phyloP scores from a whole-genome alignment of 2,888 invertebrate genomes.

The Pristionchus fissidentatus region DNA sequence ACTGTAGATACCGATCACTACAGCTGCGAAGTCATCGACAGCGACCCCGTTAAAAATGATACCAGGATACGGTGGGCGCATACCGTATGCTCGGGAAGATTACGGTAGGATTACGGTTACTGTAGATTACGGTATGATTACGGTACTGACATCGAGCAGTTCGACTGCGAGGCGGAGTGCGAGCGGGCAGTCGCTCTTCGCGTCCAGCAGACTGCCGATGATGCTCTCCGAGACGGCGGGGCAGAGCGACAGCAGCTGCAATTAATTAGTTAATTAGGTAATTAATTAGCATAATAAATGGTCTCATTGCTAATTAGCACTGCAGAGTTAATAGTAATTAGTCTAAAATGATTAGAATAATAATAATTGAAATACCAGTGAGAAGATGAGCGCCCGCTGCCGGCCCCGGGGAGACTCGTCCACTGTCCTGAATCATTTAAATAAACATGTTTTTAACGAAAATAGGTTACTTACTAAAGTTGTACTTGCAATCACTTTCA shows the following conservation, averaged over 20 bases:
- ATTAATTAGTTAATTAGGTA: neutral
- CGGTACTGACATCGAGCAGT: constrained; percentile 7
- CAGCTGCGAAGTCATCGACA: too few relatives aligned
- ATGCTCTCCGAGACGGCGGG: neutral
- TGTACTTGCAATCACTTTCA: neutral
- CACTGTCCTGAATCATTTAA: neutral
- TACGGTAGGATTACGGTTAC: too few relatives aligned
- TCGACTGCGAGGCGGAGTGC: constrained; percentile 23
- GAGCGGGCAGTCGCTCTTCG: neutral
- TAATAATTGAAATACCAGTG: constrained; percentile 1
- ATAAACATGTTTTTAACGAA: neutral
- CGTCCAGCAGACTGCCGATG: neutral
- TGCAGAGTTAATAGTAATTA: neutral
- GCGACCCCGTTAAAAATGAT: too few relatives aligned
- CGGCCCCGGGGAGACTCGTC: constrained; percentile 33
- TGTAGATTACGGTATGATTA: too few relatives aligned
- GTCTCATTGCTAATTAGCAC: too few relatives aligned
- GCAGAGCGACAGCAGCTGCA: constrained; percentile 32
- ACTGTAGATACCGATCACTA: neutral
- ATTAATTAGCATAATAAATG: too few relatives aligned
- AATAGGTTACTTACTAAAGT: neutral
- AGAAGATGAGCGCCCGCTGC: neutral
- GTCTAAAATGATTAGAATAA: neutral
- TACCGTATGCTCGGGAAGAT: neutral
- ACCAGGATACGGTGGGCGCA: too few relatives aligned